phyloP scores from a whole-genome alignment of 2,113 vertebrate genomes.

The Andinoacara biseriatus region DNA sequence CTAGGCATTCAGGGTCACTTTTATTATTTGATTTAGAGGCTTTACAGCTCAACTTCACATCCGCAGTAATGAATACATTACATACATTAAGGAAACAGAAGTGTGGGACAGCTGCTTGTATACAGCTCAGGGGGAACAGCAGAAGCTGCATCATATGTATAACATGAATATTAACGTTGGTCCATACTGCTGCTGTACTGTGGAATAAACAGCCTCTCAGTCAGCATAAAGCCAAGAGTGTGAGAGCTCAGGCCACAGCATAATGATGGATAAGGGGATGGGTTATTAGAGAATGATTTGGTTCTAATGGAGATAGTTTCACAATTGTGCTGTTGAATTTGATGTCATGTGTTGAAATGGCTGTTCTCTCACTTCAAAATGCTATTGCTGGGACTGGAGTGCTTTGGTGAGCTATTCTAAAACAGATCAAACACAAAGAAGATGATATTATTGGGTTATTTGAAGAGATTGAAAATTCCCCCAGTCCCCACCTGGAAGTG shows the following conservation, averaged over 20 bases:
- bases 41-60: not conserved
- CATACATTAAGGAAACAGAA: not conserved
- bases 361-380: not conserved
- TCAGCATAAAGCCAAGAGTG: too few species aligned
- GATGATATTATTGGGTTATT: not conserved
- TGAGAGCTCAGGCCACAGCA: too few species aligned
- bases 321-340: not conserved
- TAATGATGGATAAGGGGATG: too few species aligned
- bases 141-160: not conserved
- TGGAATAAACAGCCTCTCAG: too few species aligned
- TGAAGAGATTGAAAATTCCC: not conserved
- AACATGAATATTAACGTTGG: too few species aligned
- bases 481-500: not conserved
- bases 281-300: not conserved
- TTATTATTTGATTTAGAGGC: not conserved
- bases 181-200: too few species aligned
- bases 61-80: not conserved
- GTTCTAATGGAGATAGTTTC: not conserved
- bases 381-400: not conserved
- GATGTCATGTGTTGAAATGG: not conserved
- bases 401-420: not conserved
- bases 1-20: not conserved
- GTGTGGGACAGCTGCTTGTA: not conserved
- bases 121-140: not conserved
- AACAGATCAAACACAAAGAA: not conserved